Conservation (phyloP, 1,140 invertebrate species). For the Temnothorax nylanderi region DNA sequence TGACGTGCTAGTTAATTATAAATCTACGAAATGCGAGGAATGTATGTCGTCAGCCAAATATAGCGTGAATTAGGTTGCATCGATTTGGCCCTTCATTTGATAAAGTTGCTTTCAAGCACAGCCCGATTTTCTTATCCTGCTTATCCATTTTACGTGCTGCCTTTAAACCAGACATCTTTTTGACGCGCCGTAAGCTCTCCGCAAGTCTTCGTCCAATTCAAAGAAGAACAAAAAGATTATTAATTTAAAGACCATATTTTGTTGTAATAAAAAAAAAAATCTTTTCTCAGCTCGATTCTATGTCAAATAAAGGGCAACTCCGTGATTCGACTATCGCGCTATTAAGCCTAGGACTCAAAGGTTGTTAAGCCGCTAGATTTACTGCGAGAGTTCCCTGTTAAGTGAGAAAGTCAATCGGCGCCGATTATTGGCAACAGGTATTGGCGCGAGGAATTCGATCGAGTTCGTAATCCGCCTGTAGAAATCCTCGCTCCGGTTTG, state of each 20-base stretch:
- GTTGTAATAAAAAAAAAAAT: not conserved
- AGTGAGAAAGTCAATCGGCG: slow-evolving; percentile 50
- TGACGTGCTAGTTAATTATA: not conserved
- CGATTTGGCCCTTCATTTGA: slow-evolving; percentile 11
- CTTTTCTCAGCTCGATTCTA: not conserved
- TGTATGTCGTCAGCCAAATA: slow-evolving; percentile 5
- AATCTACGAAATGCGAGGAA: not conserved
- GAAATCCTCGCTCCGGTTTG: slow-evolving; percentile 3
- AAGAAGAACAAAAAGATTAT: not conserved
- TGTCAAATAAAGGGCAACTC: not conserved
- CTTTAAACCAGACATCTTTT: not conserved
- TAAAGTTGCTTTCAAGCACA: not conserved
- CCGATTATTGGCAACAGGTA: slow-evolving; percentile 70
- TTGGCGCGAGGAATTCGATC: slow-evolving; percentile 32
- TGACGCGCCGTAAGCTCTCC: not conserved
- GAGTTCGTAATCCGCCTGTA: slow-evolving; percentile 42
- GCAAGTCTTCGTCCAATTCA: not conserved
- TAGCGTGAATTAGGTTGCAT: slow-evolving; percentile 14
- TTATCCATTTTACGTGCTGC: not conserved
- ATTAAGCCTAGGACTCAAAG: too few relatives aligned
- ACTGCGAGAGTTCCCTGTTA: not conserved
- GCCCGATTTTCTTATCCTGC: not conserved
- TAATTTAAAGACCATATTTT: not conserved
- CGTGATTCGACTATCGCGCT: not conserved
- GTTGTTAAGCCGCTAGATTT: not conserved